phyloP scores from a whole-genome alignment of 2,113 vertebrate genomes.

The Caracal caracal region DNA sequence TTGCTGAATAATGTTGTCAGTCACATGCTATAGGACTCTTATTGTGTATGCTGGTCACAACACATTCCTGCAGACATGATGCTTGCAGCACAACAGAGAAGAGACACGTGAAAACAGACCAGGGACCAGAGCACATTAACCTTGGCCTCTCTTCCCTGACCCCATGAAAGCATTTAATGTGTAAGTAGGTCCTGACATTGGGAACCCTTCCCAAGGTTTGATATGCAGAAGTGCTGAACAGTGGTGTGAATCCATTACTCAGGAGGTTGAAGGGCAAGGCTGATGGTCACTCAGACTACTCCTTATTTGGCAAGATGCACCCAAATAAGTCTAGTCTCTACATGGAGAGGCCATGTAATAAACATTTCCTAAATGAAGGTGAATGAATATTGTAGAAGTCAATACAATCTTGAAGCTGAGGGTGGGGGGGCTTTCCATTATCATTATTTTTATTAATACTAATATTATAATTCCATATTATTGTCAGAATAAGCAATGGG shows the following conservation, averaged over 20 bases:
- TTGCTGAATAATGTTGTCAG: constrained; percentile 20
- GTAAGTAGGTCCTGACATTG: neutral
- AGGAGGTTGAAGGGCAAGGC: neutral
- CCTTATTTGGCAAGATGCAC: neutral
- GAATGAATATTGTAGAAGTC: neutral
- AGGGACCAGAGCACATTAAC: constrained; percentile 40
- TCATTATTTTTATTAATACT: neutral
- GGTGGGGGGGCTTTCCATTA: neutral
- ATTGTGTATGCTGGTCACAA: constrained; percentile 50
- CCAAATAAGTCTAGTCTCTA: neutral
- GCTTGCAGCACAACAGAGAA: constrained; percentile 47
- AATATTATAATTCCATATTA: neutral
- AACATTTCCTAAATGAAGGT: neutral
- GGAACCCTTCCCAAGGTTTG: neutral
- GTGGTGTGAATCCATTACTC: neutral
- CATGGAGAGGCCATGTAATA: neutral
- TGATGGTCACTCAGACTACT: neutral
- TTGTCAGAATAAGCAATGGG: neutral
- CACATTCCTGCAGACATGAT: constrained; percentile 31
- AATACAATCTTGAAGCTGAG: neutral
- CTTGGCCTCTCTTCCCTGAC: constrained; percentile 36
- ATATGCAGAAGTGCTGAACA: neutral
- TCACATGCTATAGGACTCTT: constrained; percentile 29
- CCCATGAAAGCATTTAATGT: constrained; percentile 21
- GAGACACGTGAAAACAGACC: neutral